Evolutionary conservation across 1,140 invertebrate genomes (phyloP).

Genomic region (Aphaenogaster floridana): DNA sequence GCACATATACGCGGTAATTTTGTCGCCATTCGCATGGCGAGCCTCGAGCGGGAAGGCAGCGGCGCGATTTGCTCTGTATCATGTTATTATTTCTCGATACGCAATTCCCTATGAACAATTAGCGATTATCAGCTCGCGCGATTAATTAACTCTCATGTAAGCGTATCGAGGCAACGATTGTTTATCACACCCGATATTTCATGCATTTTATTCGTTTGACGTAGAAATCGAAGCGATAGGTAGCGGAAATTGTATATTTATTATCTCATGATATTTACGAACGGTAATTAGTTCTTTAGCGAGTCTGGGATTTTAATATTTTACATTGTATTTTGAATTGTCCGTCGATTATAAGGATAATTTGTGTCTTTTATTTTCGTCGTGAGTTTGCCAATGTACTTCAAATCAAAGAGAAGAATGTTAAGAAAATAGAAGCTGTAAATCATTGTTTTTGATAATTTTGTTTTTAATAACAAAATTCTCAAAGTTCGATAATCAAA

Average conservation of each 20-base stretch:
- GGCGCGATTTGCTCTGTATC: background rate
- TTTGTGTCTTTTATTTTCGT: background rate
- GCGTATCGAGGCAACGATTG: background rate
- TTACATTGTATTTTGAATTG: background rate
- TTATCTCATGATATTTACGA: background rate
- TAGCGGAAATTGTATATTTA: constrained; percentile 2
- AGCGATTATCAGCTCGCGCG: constrained; percentile 15
- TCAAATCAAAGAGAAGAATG: background rate
- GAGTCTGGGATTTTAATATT: background rate
- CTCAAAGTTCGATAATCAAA: background rate
- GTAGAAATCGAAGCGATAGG: background rate
- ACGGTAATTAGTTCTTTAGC: background rate
- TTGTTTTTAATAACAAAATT: background rate
- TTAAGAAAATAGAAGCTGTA: background rate
- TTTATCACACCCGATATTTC: constrained; percentile 29
- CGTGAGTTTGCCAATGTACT: background rate
- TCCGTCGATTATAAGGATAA: background rate
- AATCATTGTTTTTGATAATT: background rate
- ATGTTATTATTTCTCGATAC: constrained; percentile 14
- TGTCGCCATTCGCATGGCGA: background rate
- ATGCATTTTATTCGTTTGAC: constrained; percentile 13
- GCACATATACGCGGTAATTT: background rate
- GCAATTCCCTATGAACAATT: constrained; percentile 29
- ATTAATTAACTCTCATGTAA: constrained; percentile 33
- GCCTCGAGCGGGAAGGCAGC: background rate